Base-by-base conservation (phyloP, 2,113 vertebrate genomes). In the Ceyx margarethae region DNA sequence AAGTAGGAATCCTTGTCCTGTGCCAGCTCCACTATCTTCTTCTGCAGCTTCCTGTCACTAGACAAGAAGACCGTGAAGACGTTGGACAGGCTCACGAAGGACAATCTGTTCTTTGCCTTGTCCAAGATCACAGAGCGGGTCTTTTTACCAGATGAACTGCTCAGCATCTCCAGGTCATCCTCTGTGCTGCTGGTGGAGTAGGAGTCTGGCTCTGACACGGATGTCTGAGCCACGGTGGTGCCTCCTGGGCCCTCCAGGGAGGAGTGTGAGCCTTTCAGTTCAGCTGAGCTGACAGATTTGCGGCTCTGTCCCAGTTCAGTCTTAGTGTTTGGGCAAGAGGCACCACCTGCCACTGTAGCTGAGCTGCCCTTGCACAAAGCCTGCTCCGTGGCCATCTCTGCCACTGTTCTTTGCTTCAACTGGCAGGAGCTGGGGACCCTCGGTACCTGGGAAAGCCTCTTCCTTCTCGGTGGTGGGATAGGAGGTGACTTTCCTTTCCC, bases 111-210 rank as follows among this genome's bases (percentile, higher is more conserved):
- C 86, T 98, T 98, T 3, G 99, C 99, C 71, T 97, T 98, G 95
- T 93, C 98, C 96, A 99, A 87, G 93, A 99, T 98, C 51, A 99
- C 85, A 0, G 99, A 98, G 13, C 91, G 96, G 37, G 97, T 98
- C 93, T 98, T 98, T 96, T 97, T 99, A n/a, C 98, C 16, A 0
- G 87, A 66, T 1, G 97, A 91, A 35, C 94, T 82, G 91, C 57
- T 90, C 17, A 60, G 50, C 13, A 62, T 42, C 33, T 99, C 99
- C 33, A 89, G 90, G 40, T 99, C 99, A 90, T 99, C 99, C 87
- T 99, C 99, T 0, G 98, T 98, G 96, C 99, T 99, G 96, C 99
- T 99, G 89, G 98, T 98, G 0, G 99, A 99, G 93, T 98, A 98
- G 33, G 99, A 99, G 88, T 99, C 99, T 1, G 96, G 98, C 77